Evolutionary conservation across 2,888 invertebrate species (phyloP).

Genomic region (Lasioglossum zephyrum): DNA sequence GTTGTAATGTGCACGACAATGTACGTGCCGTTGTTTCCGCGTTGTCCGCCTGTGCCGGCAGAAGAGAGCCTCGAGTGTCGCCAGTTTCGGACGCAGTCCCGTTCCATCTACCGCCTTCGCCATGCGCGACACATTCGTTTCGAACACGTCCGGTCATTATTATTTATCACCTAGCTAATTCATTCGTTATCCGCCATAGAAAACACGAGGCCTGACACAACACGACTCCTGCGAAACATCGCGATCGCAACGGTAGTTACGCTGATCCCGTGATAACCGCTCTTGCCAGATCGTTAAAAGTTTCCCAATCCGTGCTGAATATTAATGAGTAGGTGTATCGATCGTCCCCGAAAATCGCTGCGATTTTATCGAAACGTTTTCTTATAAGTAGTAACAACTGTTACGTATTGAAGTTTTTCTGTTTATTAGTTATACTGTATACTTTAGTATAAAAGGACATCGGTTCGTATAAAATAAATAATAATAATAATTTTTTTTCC

Average conservation of each 20-base stretch:
- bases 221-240: neutral
- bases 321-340: neutral
- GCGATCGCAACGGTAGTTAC: neutral
- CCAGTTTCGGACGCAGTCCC: neutral
- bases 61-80: neutral
- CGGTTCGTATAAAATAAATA: too few relatives aligned
- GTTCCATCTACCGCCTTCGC: neutral
- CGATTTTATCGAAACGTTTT: neutral
- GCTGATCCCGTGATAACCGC: neutral
- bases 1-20: conserved; percentile 72
- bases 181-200: neutral
- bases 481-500: too few relatives aligned
- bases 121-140: neutral
- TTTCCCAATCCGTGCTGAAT: neutral
- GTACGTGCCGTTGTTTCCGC: conserved; percentile 79
- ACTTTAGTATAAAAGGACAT: too few relatives aligned
- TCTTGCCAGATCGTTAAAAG: neutral
- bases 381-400: too few relatives aligned
- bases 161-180: neutral
- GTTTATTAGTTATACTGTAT: too few relatives aligned
- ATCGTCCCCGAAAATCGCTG: neutral
- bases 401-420: too few relatives aligned
- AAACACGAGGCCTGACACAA: neutral
- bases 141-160: conserved; percentile 11
- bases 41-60: conserved; percentile 62